Evolutionary conservation across 2,797 vertebrate genomes (phyloP), one percentile per base, ranked within the genome.

Genomic region (Enteromius afrohamiltoni): DNA sequence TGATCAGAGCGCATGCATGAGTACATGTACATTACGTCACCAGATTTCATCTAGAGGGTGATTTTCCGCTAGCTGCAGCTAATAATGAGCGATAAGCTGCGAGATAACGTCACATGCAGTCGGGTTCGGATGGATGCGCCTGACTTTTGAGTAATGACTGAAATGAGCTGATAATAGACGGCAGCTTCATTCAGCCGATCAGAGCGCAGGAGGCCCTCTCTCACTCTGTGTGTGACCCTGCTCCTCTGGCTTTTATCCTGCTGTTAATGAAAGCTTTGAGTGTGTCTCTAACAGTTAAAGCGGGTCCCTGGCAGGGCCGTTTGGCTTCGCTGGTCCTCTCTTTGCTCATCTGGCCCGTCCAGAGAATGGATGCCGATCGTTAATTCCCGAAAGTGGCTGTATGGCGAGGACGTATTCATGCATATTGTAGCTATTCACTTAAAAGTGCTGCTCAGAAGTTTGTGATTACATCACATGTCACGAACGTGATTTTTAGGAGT

Each of bases 371-470:
- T 51, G 3, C 55, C 42, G 58, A 14, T 75, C n/a, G 14, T 40
- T 75, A 34, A 75, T 82, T 82, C 58, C 45, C 69, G 11, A 64
- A 82, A 82, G 80, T 82, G 69, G 42, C 69, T 82, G 45, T 74
- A 67, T 82, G 80, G 80, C 70, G 4, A 26, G 31, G 10, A n/a
- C 29, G 2, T 74, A 37, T 37, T 53, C 64, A 4, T 37, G 13
- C 40, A 47, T 19, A 42, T 69, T 23, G 26, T 55, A 62, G 49
- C 26, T 64, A 6, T 74, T 62, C 21, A 17, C 49, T 51, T n/a
- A 58, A 53, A 49, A 67, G 62, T 51, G 34, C 19, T 23, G 34
- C 19, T 40, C 19, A 21, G 13, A 37, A n/a, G 55, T 62, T 34
- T 16, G 26, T 9, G 19, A 6, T 34, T 23, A n/a, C 14, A 6